Evolutionary conservation across 2,888 invertebrate genomes (phyloP).

Genomic region (Drosophila mayaguana): DNA sequence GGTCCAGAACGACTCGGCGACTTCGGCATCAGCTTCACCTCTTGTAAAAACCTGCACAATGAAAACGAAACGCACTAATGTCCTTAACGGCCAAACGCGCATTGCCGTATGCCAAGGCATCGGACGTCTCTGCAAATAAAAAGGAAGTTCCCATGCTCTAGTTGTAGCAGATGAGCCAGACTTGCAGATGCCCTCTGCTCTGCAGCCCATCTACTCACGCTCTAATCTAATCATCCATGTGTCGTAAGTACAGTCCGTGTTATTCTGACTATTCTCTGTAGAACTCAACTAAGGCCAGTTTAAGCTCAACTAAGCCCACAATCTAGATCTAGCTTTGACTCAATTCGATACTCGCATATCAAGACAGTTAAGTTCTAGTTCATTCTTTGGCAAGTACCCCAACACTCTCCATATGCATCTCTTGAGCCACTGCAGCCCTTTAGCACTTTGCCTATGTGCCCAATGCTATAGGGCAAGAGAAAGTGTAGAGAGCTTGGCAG

Average conservation of each 20-base stretch:
- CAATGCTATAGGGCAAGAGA: not conserved
- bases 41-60: slow-evolving; percentile 52
- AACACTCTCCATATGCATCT: not conserved
- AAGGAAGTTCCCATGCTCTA: slow-evolving; percentile 16
- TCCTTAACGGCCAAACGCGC: slow-evolving; percentile 55
- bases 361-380: too few relatives aligned
- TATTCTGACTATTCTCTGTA: too few relatives aligned
- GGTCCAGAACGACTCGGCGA: slow-evolving; percentile 17
- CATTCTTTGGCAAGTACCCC: too few relatives aligned
- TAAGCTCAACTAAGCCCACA: too few relatives aligned
- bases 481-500: too few relatives aligned
- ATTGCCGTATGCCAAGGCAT: slow-evolving; percentile 25
- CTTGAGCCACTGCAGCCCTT: too few relatives aligned
- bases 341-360: too few relatives aligned
- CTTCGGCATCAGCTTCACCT: slow-evolving; percentile 4
- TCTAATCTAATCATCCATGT: not conserved
- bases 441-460: not conserved
- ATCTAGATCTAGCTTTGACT: too few relatives aligned
- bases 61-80: slow-evolving; percentile 71
- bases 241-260: not conserved
- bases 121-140: slow-evolving; percentile 47
- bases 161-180: not conserved
- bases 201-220: too few relatives aligned
- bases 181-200: slow-evolving; percentile 3
- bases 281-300: too few relatives aligned